Conservation (phyloP, 1,140 invertebrate genomes). For the Pararge aegeria region DNA sequence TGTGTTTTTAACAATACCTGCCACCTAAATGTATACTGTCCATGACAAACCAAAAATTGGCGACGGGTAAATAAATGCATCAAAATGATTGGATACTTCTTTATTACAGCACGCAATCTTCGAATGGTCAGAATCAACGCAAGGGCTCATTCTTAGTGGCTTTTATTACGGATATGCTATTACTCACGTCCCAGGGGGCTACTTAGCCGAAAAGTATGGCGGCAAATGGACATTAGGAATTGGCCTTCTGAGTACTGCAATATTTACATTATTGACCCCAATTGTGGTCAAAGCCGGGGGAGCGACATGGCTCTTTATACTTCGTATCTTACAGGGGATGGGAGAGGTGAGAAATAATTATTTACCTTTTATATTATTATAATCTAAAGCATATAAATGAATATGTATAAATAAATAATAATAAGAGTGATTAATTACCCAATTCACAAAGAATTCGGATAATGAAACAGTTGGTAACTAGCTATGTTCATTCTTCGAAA, state of each 20-base stretch:
- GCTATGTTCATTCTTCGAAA: too few relatives aligned
- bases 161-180: slow-evolving; percentile 83
- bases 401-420: too few relatives aligned
- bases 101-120: slow-evolving; percentile 72
- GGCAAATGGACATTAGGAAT: slow-evolving; percentile 82
- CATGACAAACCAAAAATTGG: too few relatives aligned
- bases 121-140: slow-evolving; percentile 82
- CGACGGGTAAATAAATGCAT: too few relatives aligned
- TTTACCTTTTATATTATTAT: too few relatives aligned
- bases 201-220: slow-evolving; percentile 81
- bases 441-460: too few relatives aligned
- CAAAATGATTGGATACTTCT: too few relatives aligned
- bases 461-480: too few relatives aligned
- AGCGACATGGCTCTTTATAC: slow-evolving; percentile 81
- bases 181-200: slow-evolving; percentile 82
- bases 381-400: too few relatives aligned
- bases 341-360: slow-evolving; percentile 78
- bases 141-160: slow-evolving; percentile 80
- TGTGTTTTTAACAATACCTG: too few relatives aligned
- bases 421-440: too few relatives aligned
- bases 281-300: slow-evolving; percentile 73
- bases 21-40: too few relatives aligned
- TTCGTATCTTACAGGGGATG: slow-evolving; percentile 85
- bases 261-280: slow-evolving; percentile 81
- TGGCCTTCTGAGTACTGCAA: slow-evolving; percentile 82